Conservation (phyloP, 2,888 invertebrate genomes). For the Arrhopalites spinosus region DNA sequence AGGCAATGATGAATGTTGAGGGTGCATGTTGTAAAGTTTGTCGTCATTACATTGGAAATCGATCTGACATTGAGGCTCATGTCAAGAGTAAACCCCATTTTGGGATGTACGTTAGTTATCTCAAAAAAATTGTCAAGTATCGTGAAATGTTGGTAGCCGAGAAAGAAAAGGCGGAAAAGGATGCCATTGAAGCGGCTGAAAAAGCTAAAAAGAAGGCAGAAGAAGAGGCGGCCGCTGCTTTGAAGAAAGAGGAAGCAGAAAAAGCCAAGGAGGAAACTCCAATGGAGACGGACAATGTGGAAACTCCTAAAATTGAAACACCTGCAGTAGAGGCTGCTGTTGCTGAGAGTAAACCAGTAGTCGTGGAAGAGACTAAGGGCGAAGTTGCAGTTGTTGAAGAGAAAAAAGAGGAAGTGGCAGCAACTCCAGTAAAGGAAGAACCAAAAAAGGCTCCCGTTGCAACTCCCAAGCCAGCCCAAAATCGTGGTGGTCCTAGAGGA, state of each 20-base stretch:
- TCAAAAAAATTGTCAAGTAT: slow-evolving; percentile 46
- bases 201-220: slow-evolving; percentile 24
- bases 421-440: background rate
- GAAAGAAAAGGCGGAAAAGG: slow-evolving; percentile 20
- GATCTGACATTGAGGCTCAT: slow-evolving; percentile 54
- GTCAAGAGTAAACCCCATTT: slow-evolving; percentile 48
- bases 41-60: slow-evolving; percentile 60
- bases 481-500: no score
- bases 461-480: no score
- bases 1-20: slow-evolving; percentile 60
- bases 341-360: background rate
- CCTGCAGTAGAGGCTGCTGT: slow-evolving; percentile 4
- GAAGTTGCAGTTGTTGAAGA: background rate
- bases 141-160: slow-evolving; percentile 19
- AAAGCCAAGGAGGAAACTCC: slow-evolving; percentile 5
- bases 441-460: background rate
- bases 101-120: slow-evolving; percentile 45
- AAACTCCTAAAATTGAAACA: background rate
- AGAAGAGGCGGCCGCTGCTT: slow-evolving; percentile 20
- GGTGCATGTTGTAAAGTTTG: slow-evolving; percentile 62
- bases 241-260: slow-evolving; percentile 1
- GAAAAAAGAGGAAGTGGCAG: slow-evolving; percentile 9
- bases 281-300: background rate
- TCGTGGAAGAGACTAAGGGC: background rate
- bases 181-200: slow-evolving; percentile 14